Base-by-base conservation (phyloP, 2,113 vertebrate genomes). In the Gymnobelideus leadbeateri region DNA sequence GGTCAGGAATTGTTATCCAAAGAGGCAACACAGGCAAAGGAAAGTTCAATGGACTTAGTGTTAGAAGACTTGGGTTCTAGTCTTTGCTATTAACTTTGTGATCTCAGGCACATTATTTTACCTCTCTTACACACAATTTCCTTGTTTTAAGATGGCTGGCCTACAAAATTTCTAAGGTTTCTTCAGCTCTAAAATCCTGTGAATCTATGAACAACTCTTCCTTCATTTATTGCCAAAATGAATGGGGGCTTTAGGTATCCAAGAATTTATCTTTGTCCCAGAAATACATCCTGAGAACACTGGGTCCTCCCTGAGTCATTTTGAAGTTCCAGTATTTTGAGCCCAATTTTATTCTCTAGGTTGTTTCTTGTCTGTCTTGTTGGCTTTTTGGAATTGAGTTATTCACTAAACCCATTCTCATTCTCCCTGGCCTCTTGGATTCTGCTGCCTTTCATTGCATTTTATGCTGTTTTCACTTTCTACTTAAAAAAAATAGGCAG, bases 371-470 rank as follows among this genome's bases (percentile, higher is more conserved):
- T 84, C n/a, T 89, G 89, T 93, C 93, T 95, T 50, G n/a, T 90
- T 95, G 51, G 52, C 54, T 96, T 90, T 92, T 52, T 93, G 94
- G 89, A 91, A 96, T 96, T 43, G 68, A 84, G n/a, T 8, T 84
- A 84, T 84, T 84, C 43, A n/a, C n/a, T 23, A 84, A 84, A 43
- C 7, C 16, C 68, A 43, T 84, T 77, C 61, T 77, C 37, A n/a
- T n/a, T 84, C 19, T 84, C 50, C 28, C 51, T 94, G 93, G 95
- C 55, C 53, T 96, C 54, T 96, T 94, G 91, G 91, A 90, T 96
- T 95, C 89, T 95, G 51, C 91, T 96, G 89, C 19, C n/a, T 97
- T 97, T 97, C 91, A 91, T 95, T 54, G 92, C 91, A 92, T 92
- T 96, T 95, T 92, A 52, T 91, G 47, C 84, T 95, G 28, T 16